phyloP scores from a whole-genome alignment of 1,140 invertebrate species.

The Pseudoatta argentina region DNA sequence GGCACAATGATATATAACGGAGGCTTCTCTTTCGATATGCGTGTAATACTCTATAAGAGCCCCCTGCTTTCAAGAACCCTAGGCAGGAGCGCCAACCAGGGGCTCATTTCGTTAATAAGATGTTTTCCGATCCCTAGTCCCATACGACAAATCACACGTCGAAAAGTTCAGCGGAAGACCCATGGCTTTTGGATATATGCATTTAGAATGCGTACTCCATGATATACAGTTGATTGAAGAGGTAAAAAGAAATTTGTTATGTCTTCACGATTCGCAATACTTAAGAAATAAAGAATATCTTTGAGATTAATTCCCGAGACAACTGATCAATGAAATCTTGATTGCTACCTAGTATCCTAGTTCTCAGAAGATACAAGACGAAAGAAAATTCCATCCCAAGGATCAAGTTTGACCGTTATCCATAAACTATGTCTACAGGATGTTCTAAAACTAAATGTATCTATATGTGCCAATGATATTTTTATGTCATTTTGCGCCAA shows the following conservation, averaged over 20 bases:
- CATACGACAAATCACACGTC: slow-evolving; percentile 47
- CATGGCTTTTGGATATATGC: not conserved
- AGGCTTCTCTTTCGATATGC: slow-evolving; percentile 58
- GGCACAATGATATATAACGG: slow-evolving; percentile 74
- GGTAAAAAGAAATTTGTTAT: not conserved
- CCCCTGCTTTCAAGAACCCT: slow-evolving; percentile 59
- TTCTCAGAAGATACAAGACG: not conserved
- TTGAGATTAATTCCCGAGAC: not conserved
- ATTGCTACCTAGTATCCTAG: too few species aligned
- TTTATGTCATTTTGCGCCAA: not conserved
- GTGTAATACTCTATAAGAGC: slow-evolving; percentile 65
- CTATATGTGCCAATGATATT: not conserved
- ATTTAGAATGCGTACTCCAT: slow-evolving; percentile 44
- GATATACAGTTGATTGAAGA: slow-evolving; percentile 55
- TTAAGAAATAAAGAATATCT: not conserved
- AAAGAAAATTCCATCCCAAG: not conserved
- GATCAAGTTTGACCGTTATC: not conserved
- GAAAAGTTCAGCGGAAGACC: slow-evolving; percentile 61
- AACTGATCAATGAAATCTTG: too few species aligned
- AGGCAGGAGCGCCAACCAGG: slow-evolving; percentile 58
- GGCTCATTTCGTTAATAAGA: slow-evolving; percentile 80
- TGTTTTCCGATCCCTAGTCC: slow-evolving; percentile 71
- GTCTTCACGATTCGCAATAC: not conserved
- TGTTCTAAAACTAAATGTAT: slow-evolving; percentile 7
- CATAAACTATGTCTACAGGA: not conserved